Percentiles rank a stretch among this genome's conserved stretches.
phyloP scores from a whole-genome alignment of 2,888 invertebrate species.

The Pimpla rufipes region DNA sequence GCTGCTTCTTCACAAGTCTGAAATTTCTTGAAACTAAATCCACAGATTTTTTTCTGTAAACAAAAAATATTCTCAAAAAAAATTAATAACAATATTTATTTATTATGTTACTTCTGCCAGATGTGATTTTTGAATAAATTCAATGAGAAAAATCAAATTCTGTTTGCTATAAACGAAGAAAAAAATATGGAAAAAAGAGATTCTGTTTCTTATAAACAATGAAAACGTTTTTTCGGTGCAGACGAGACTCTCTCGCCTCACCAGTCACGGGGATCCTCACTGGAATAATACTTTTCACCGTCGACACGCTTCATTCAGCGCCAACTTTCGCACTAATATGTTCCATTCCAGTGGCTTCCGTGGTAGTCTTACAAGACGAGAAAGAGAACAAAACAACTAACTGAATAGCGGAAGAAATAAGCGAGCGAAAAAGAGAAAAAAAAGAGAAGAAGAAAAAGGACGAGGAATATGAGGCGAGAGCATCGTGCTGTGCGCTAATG shows the following conservation, averaged over 20 bases:
- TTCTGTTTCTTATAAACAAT: no score
- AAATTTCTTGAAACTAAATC: no score
- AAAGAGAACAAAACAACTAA: slow-evolving; percentile 24
- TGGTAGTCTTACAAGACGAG: neutral
- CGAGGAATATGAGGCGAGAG: neutral
- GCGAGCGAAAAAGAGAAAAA: slow-evolving; percentile 10
- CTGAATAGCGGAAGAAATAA: slow-evolving; percentile 4
- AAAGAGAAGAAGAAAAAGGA: neutral
- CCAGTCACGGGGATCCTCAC: slow-evolving; percentile 47
- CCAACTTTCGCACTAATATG: slow-evolving; percentile 64
- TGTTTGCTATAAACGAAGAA: slow-evolving; percentile 1
- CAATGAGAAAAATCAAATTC: neutral
- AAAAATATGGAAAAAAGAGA: slow-evolving; percentile 32
- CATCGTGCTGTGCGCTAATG: slow-evolving; percentile 14
- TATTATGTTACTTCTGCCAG: no score
- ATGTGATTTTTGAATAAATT: no score
- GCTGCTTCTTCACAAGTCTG: no score
- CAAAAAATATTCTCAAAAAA: no score
- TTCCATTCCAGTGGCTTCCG: slow-evolving; percentile 63
- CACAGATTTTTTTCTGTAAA: no score
- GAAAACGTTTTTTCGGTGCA: neutral
- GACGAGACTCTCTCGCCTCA: neutral
- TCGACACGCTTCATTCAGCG: slow-evolving; percentile 57
- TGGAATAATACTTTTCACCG: slow-evolving; percentile 60
- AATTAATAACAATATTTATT: no score